Base-by-base conservation (phyloP, 1,140 invertebrate genomes). In the Plodia interpunctella region DNA sequence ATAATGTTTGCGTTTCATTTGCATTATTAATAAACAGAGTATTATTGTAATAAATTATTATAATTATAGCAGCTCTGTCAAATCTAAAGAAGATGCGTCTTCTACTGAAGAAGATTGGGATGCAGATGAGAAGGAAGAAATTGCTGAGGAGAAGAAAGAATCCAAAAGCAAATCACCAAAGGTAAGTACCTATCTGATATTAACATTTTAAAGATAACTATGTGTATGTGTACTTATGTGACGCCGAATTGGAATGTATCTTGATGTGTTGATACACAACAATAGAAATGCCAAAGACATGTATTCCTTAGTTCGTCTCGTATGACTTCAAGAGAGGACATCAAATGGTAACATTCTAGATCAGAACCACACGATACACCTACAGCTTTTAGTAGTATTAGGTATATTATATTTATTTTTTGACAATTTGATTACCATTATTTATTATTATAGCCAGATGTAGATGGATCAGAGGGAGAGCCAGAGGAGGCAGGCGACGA, bases 61-160 rank as follows among this genome's bases (percentile, higher is more conserved):
- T 54, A 30, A 30, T 28, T 17, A 28, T 25, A 44, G 52, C 76
- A 90, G 88, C 72, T 79, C 82, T 50, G 75, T 85, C 52, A 90
- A 90, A 57, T 84, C 81, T 50, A 90, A 90, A 70, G 87, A 84
- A 49, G 88, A 89, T 57, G 88, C 87, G 13, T 88, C 90, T 3
- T 88, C 90, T 0, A 90, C 88, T 58, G 90, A 90, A 67, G 90
- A 90, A 67, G 87, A 89, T 60, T 90, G 86, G 87, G 88, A 90
- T 73, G 80, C 78, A 19, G 83, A 90, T 68, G 87, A 90, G 0
- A 87, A 90, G 61, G 83, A 85, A 18, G 84, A 83, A 66, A 59
- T 56, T 18, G 66, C 75, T 59, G 84, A 87, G 72, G 87, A 88
- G 58, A 82, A 81, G 53, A 86, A 84, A 50, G 88, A 90, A 66